Conservation (phyloP, 2,113 vertebrate species). For the Chloroceryle aenea region DNA sequence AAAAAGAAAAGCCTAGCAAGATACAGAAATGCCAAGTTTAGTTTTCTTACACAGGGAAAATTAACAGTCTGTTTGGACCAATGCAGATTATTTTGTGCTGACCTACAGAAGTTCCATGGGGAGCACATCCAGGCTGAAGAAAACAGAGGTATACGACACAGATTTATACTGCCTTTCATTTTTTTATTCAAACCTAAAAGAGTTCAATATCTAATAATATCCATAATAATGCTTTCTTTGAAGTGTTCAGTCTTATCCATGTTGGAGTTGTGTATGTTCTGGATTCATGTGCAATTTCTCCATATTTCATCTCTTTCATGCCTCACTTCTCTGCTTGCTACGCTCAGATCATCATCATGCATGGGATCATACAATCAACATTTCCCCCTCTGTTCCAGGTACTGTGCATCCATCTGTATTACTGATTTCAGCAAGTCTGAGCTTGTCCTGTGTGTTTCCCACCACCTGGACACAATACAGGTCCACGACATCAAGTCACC, state of each 20-base stretch:
- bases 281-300: background rate
- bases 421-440: background rate
- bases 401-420: background rate
- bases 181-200: background rate
- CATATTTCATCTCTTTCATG: background rate
- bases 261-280: background rate
- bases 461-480: background rate
- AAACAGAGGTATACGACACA: background rate
- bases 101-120: background rate
- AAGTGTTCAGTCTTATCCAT: background rate
- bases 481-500: background rate
- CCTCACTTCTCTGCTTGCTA: background rate
- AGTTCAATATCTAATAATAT: background rate
- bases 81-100: background rate
- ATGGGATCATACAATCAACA: background rate
- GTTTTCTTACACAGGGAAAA: background rate
- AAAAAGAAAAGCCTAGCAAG: slow-evolving; percentile 16
- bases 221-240: background rate
- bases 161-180: background rate
- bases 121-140: background rate
- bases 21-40: background rate
- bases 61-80: background rate
- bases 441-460: background rate
- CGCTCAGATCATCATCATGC: background rate
- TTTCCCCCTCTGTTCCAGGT: background rate